phyloP scores from a whole-genome alignment of 2,797 vertebrate genomes.

The Pangasius sanitwongsei region DNA sequence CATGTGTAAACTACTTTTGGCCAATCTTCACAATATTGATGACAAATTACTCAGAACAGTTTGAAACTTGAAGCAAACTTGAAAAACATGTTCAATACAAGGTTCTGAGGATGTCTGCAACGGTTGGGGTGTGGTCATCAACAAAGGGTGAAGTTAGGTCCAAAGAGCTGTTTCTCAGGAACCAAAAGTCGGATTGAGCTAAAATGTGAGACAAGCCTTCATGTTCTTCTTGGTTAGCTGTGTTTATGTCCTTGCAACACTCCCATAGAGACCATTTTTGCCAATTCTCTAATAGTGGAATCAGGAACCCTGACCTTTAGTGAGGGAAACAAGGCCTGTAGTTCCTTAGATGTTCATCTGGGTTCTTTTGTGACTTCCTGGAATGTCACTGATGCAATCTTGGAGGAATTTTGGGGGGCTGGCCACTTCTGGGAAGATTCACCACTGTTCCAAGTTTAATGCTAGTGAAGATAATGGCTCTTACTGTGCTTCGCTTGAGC shows the following conservation, averaged over 20 bases:
- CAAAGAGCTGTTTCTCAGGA: not conserved
- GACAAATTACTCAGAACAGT: no score
- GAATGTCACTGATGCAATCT: not conserved
- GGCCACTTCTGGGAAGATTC: no score
- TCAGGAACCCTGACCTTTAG: no score
- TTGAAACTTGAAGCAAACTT: not conserved
- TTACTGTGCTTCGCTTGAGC: not conserved
- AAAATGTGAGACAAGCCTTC: not conserved
- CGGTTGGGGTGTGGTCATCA: not conserved
- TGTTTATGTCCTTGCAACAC: not conserved
- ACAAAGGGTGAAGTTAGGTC: not conserved
- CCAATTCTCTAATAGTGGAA: not conserved
- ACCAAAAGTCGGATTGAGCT: not conserved
- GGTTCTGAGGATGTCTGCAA: not conserved
- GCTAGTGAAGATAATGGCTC: no score
- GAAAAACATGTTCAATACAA: not conserved
- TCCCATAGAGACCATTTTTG: no score
- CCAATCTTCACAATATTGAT: no score
- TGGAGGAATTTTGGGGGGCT: no score
- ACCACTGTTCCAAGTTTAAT: not conserved
- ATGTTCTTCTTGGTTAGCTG: not conserved
- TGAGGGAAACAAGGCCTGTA: not conserved
- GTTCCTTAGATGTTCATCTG: no score
- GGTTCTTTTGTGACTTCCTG: no score
- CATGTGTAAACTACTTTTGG: no score